phyloP scores from a whole-genome alignment of 2,888 invertebrate genomes.

The Pollenia griseotomentosa region DNA sequence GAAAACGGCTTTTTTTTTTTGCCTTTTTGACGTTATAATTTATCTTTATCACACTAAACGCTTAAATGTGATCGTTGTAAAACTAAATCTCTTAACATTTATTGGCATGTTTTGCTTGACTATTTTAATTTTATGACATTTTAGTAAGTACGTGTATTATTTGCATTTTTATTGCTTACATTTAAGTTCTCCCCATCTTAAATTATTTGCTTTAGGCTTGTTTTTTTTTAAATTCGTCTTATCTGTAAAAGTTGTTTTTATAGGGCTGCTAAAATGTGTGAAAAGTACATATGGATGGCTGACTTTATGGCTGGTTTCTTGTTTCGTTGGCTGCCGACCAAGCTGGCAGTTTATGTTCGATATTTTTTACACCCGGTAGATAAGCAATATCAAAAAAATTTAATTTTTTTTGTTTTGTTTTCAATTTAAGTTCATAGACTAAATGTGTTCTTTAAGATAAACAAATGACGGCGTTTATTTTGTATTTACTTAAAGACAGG shows the following conservation, averaged over 20 bases:
- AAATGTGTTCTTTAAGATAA: neutral
- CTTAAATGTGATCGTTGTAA: neutral
- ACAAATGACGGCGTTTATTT: neutral
- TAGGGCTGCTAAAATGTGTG: conserved; percentile 26
- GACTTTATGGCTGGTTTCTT: neutral
- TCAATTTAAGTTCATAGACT: neutral
- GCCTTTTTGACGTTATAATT: no score
- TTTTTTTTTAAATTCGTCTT: conserved; percentile 15
- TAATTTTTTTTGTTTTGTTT: neutral
- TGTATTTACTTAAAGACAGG: no score
- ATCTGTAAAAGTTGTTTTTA: conserved; percentile 24
- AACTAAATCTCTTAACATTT: neutral
- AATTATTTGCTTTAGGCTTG: conserved; percentile 14
- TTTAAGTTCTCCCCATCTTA: neutral
- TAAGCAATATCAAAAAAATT: conserved; percentile 3
- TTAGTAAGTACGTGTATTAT: neutral
- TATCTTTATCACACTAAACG: no score
- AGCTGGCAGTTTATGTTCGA: conserved; percentile 10
- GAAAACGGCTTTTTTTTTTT: no score
- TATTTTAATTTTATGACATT: neutral
- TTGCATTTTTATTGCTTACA: neutral
- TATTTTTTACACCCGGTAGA: conserved; percentile 11
- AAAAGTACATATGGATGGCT: conserved; percentile 9
- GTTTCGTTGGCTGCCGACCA: conserved; percentile 8
- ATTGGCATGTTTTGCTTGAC: neutral